Conservation (phyloP, 2,113 vertebrate genomes). For the Redunca redunca region DNA sequence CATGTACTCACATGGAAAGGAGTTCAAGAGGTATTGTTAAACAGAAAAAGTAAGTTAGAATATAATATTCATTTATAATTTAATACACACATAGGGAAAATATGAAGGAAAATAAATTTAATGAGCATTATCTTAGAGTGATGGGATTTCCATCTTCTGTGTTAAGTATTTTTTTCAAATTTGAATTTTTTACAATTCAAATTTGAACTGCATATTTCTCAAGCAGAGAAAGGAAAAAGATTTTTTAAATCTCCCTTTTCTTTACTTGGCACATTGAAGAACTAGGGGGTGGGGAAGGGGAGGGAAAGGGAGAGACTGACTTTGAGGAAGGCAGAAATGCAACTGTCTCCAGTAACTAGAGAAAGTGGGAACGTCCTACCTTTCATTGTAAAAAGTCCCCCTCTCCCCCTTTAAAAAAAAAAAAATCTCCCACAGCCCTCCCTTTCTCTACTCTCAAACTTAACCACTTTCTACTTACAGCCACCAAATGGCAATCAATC, state of each 20-base stretch:
- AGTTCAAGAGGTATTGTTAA: neutral
- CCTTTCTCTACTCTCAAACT: neutral
- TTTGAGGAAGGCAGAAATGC: neutral
- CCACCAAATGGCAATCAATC: neutral
- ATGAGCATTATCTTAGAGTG: neutral
- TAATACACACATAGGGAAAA: neutral
- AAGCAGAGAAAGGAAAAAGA: neutral
- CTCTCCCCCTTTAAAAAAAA: neutral
- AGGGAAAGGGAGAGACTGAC: neutral
- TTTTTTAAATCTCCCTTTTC: neutral
- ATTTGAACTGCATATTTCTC: neutral
- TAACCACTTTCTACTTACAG: neutral
- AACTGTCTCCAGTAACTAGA: neutral
- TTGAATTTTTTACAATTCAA: neutral
- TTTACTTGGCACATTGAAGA: neutral
- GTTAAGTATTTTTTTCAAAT: neutral
- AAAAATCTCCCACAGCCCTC: neutral
- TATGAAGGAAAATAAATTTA: neutral
- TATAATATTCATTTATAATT: neutral
- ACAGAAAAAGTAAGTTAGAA: neutral
- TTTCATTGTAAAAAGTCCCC: neutral
- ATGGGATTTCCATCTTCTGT: neutral
- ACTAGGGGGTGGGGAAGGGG: fast-evolving
- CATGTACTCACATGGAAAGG: neutral
- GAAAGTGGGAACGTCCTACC: neutral